A percentile compares a stretch with the other conserved stretches of the same genome.
Conservation (phyloP, 2,888 invertebrate genomes). For the Parelbella ahira region DNA sequence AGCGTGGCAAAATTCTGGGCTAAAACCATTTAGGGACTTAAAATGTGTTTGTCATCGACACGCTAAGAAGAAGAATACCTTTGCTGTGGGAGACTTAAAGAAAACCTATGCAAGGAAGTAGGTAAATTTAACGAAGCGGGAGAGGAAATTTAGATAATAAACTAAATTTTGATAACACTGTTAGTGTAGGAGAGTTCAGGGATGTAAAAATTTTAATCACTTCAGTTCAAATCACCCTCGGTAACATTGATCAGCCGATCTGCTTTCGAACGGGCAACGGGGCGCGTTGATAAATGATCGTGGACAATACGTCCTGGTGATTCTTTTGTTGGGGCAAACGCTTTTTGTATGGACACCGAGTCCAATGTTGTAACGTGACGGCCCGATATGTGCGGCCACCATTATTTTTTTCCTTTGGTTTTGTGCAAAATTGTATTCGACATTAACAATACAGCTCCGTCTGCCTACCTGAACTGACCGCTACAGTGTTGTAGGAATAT, state of each 20-base stretch:
- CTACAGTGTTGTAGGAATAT: too few relatives aligned
- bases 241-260: slow-evolving; percentile 64
- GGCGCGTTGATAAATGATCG: slow-evolving; percentile 76
- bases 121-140: too few relatives aligned
- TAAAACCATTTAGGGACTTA: too few relatives aligned
- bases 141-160: too few relatives aligned
- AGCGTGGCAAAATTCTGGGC: too few relatives aligned
- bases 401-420: slow-evolving; percentile 38
- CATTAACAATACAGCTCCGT: slow-evolving; percentile 1
- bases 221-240: slow-evolving; percentile 39
- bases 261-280: slow-evolving; percentile 65
- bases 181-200: too few relatives aligned
- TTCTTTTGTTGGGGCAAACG: slow-evolving; percentile 69
- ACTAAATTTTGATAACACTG: too few relatives aligned
- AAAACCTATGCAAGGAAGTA: too few relatives aligned
- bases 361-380: slow-evolving; percentile 56
- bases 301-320: slow-evolving; percentile 74
- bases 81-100: too few relatives aligned
- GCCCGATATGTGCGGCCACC: slow-evolving; percentile 39
- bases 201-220: slow-evolving; percentile 60
- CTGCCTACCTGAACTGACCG: slow-evolving; percentile 16
- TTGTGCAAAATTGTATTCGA: slow-evolving; percentile 30
- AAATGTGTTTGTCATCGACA: too few relatives aligned
- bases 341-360: slow-evolving; percentile 73
- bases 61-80: too few relatives aligned